These are phyloP conservation scores for Spinibarbus caldwelli DNA, from an alignment of 2,797 vertebrate genomes.

Conservation along the genomic window DNA sequence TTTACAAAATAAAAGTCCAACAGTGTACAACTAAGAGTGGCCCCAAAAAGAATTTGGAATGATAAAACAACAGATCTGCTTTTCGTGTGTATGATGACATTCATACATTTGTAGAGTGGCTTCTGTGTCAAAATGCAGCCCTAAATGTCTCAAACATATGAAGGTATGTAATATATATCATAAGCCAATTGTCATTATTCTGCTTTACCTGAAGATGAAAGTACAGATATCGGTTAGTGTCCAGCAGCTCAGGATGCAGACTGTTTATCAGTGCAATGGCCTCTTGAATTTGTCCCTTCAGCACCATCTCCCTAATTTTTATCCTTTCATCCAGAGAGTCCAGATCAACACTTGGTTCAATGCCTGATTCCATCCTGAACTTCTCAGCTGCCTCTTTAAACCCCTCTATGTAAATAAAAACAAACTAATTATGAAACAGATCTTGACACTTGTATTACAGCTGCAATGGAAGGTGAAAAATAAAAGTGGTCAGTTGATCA, in stretches of 20 bases:
- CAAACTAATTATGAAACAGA: neutral
- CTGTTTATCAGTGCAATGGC: conserved; percentile 96
- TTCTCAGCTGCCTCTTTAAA: conserved; percentile 99
- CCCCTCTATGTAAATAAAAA: conserved; percentile 81
- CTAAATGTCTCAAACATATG: too few species aligned
- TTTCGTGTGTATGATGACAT: neutral
- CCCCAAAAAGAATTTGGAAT: neutral
- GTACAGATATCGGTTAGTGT: conserved; percentile 97
- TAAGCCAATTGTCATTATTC: neutral
- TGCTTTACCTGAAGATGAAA: conserved; percentile 92
- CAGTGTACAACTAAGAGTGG: neutral
- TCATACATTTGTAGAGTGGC: neutral
- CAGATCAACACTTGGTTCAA: conserved; percentile 95
- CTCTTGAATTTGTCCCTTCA: conserved; percentile 98
- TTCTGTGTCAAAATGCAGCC: neutral
- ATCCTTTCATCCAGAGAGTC: conserved; percentile 97
- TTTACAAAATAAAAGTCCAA: neutral
- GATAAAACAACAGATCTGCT: neutral
- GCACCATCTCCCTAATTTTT: conserved; percentile 97
- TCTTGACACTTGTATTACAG: neutral
- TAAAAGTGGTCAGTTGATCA: neutral
- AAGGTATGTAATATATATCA: too few species aligned
- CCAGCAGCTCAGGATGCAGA: conserved; percentile 94
- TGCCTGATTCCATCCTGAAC: conserved; percentile 97
- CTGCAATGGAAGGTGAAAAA: too few species aligned